Evolutionary conservation across 2,113 vertebrate genomes (phyloP).

Genomic region (Sciurus niger): DNA sequence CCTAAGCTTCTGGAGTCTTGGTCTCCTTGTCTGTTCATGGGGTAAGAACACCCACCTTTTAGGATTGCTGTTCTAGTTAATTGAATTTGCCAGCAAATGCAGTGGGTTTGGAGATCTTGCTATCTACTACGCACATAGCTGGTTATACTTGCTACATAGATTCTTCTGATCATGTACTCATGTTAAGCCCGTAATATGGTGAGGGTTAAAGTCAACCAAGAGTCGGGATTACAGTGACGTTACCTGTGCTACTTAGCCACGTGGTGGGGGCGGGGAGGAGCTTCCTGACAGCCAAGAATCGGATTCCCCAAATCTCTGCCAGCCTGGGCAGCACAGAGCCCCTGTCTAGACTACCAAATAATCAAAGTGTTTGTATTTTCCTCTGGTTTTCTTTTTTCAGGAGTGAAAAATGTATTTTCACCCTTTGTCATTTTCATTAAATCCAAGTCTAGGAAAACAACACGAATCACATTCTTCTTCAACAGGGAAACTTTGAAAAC

Average conservation of each 20-base stretch:
- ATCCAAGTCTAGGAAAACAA: constrained; percentile 66
- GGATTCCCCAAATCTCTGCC: constrained; percentile 70
- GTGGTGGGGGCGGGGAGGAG: constrained; percentile 26
- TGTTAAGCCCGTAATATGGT: neutral
- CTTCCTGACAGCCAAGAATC: constrained; percentile 61
- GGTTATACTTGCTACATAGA: neutral
- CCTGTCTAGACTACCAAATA: constrained; percentile 67
- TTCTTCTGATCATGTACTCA: neutral
- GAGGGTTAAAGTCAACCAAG: neutral
- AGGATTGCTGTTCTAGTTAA: neutral
- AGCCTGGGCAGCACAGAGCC: constrained; percentile 14
- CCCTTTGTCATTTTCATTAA: constrained; percentile 79
- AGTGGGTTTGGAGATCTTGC: neutral
- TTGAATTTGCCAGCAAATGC: neutral
- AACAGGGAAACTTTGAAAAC: constrained; percentile 71
- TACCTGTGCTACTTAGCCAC: neutral
- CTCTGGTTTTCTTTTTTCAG: constrained; percentile 18
- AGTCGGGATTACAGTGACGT: too few species aligned
- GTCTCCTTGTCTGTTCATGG: constrained; percentile 1
- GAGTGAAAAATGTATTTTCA: constrained; percentile 71
- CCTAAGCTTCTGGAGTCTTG: neutral
- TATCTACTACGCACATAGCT: neutral
- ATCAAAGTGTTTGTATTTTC: neutral
- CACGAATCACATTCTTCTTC: constrained; percentile 62
- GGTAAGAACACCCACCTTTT: neutral